A percentile compares a stretch with the other conserved stretches of the same genome.
Evolutionary conservation across 2,888 invertebrate genomes (phyloP).

Genomic region (Odontothrips loti): DNA sequence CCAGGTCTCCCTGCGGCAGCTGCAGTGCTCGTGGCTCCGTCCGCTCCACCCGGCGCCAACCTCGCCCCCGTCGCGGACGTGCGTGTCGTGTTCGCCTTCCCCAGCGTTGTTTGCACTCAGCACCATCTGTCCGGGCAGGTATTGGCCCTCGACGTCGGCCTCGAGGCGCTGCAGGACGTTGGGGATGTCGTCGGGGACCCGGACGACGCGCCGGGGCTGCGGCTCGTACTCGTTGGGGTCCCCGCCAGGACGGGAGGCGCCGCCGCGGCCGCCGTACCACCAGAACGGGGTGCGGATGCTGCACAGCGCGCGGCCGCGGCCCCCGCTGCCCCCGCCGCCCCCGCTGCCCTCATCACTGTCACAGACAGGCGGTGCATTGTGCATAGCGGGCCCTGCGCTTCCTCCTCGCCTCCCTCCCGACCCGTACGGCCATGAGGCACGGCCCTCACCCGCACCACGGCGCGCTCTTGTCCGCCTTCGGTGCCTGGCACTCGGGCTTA

Average conservation of each 20-base stretch:
- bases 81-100: background rate
- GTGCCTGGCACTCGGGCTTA: background rate
- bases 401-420: background rate
- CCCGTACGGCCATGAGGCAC: background rate
- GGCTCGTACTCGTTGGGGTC: conserved; percentile 15
- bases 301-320: background rate
- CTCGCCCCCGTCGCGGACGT: background rate
- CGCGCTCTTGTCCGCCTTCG: background rate
- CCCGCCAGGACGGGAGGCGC: background rate
- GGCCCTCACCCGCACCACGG: background rate
- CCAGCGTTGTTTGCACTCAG: background rate
- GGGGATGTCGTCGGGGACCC: background rate
- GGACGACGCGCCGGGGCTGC: background rate
- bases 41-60: background rate
- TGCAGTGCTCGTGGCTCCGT: background rate
- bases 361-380: background rate
- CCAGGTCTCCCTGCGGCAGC: background rate
- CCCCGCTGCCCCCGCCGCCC: too few relatives aligned
- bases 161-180: background rate
- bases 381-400: background rate
- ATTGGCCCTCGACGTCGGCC: background rate
- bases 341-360: too few relatives aligned
- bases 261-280: background rate
- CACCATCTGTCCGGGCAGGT: background rate
- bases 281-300: conserved; percentile 1